Conservation (phyloP, 1,140 invertebrate genomes). For the Steinernema khuongi region DNA sequence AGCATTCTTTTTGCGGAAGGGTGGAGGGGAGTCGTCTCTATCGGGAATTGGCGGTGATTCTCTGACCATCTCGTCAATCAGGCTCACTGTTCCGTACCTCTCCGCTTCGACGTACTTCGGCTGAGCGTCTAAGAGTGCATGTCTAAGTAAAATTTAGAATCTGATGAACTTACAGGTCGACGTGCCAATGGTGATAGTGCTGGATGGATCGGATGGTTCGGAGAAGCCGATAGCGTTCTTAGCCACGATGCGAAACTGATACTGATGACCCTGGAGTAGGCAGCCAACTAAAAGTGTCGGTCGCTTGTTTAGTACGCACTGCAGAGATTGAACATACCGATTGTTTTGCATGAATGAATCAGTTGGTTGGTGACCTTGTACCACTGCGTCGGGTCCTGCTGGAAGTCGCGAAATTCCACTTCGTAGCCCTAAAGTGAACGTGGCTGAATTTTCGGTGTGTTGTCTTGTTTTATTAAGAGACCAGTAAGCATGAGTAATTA, state of each 20-base stretch:
- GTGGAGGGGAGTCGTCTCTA: slow-evolving; percentile 54
- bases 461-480: too few species aligned
- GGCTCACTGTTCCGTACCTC: slow-evolving; percentile 47
- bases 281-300: slow-evolving; percentile 42
- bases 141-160: slow-evolving; percentile 2
- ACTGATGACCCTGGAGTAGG: slow-evolving; percentile 53
- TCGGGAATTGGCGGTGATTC: slow-evolving; percentile 57
- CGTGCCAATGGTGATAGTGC: slow-evolving; percentile 49
- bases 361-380: slow-evolving; percentile 57
- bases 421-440: slow-evolving; percentile 48
- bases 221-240: slow-evolving; percentile 53
- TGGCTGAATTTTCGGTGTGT: slow-evolving; percentile 5
- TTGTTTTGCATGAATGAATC: slow-evolving; percentile 54
- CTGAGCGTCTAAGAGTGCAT: slow-evolving; percentile 30
- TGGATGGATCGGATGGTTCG: slow-evolving; percentile 54
- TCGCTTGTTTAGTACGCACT: slow-evolving; percentile 17
- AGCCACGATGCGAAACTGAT: slow-evolving; percentile 56
- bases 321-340: slow-evolving; percentile 27
- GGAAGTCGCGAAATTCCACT: slow-evolving; percentile 56
- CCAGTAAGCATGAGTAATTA: too few species aligned
- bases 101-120: slow-evolving; percentile 57
- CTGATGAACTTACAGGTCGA: slow-evolving; percentile 25
- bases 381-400: slow-evolving; percentile 52
- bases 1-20: slow-evolving; percentile 44
- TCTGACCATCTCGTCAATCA: slow-evolving; percentile 55